These are phyloP conservation scores for Goniozus legneri DNA, from an alignment of 1,140 invertebrate genomes.

Conservation along the genomic window DNA sequence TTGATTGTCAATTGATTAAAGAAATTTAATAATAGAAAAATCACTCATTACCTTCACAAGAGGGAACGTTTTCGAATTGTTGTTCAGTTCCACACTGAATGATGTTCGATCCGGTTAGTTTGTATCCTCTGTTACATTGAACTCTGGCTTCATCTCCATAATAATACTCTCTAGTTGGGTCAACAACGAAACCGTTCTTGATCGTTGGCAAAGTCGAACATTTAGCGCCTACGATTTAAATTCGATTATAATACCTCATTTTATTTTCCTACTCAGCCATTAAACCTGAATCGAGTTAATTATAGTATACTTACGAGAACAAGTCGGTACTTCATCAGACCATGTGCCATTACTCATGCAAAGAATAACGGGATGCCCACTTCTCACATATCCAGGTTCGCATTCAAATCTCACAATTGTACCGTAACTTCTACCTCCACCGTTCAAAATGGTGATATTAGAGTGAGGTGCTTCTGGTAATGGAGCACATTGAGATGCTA, in stretches of 20 bases:
- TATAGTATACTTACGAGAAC: conserved; percentile 67
- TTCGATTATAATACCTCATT: neutral
- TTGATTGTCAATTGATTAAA: too few species aligned
- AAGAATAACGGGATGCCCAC: conserved; percentile 83
- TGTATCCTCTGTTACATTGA: conserved; percentile 88
- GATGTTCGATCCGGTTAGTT: conserved; percentile 78
- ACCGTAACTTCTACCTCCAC: conserved; percentile 89
- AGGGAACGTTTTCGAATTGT: conserved; percentile 78
- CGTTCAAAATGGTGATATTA: conserved; percentile 85
- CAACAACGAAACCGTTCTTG: conserved; percentile 80
- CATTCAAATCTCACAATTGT: conserved; percentile 94
- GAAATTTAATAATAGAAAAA: neutral
- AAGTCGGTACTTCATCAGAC: conserved; percentile 87
- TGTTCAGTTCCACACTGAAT: conserved; percentile 85
- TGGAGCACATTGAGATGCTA: conserved; percentile 89
- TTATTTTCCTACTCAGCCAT: neutral
- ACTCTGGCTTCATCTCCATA: conserved; percentile 90
- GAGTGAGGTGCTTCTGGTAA: conserved; percentile 84
- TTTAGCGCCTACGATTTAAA: conserved; percentile 60
- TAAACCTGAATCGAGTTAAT: neutral
- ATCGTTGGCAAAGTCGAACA: conserved; percentile 82
- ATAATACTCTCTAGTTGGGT: conserved; percentile 70
- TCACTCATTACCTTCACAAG: conserved; percentile 65
- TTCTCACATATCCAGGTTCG: conserved; percentile 85
- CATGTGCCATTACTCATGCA: conserved; percentile 97